phyloP scores from a whole-genome alignment of 2,113 vertebrate genomes.

The Istiophorus platypterus region DNA sequence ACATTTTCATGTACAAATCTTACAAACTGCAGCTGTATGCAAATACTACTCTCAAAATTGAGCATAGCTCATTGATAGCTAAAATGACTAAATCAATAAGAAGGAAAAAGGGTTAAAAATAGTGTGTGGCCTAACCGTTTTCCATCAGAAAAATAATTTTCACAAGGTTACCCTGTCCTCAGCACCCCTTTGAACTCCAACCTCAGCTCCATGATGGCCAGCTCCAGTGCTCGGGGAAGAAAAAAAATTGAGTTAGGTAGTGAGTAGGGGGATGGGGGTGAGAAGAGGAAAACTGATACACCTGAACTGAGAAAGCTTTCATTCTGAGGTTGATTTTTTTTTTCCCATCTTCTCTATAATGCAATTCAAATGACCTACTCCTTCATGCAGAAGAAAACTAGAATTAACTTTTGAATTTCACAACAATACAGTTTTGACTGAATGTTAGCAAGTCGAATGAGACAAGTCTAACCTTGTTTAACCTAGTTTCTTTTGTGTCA shows the following conservation, averaged over 20 bases:
- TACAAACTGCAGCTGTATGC: background rate
- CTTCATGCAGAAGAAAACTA: conserved; percentile 52
- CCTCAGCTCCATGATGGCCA: conserved; percentile 21
- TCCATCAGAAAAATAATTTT: conserved; percentile 27
- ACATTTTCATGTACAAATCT: background rate
- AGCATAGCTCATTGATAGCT: background rate
- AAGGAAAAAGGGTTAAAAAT: conserved; percentile 1
- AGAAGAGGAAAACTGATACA: conserved; percentile 57
- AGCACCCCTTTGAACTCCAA: conserved; percentile 40
- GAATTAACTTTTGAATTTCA: conserved; percentile 66
- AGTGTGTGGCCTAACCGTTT: background rate
- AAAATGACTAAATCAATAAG: background rate
- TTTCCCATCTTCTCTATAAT: conserved; percentile 13
- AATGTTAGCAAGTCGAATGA: conserved; percentile 45
- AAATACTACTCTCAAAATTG: background rate
- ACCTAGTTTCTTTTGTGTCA: too few relatives aligned
- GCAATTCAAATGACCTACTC: conserved; percentile 61
- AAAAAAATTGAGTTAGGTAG: conserved; percentile 28
- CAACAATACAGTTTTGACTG: conserved; percentile 51
- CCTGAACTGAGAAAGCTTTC: conserved; percentile 51
- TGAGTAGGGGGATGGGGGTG: conserved; percentile 20
- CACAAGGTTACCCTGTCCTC: conserved; percentile 27
- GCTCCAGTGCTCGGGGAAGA: conserved; percentile 16
- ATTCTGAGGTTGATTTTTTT: conserved; percentile 28
- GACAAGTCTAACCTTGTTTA: conserved; percentile 22